Percentiles rank a stretch among this genome's conserved stretches.
These are phyloP conservation scores for Darevskia mixta DNA, from an alignment of 2,797 vertebrate species.

Conservation along the genomic window DNA sequence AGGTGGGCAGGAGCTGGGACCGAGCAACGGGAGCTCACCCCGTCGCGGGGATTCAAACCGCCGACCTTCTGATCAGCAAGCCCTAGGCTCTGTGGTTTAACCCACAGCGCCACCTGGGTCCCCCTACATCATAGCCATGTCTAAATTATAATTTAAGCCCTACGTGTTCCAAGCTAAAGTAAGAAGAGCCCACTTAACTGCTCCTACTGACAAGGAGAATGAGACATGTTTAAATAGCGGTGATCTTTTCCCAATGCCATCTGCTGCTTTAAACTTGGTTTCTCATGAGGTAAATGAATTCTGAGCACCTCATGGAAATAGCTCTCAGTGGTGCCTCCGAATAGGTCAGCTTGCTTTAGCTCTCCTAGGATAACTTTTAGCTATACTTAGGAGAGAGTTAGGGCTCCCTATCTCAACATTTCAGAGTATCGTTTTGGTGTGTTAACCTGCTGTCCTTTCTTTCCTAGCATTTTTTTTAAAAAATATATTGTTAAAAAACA, in stretches of 20 bases:
- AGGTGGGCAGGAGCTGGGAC: no score
- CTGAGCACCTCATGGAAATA: conserved; percentile 45
- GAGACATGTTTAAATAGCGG: background rate
- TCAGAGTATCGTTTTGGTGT: conserved; percentile 64
- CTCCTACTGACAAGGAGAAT: background rate
- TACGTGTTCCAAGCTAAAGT: background rate
- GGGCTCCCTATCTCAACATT: conserved; percentile 50
- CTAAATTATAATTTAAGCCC: no score
- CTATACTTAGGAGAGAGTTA: conserved; percentile 58
- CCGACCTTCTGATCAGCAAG: no score
- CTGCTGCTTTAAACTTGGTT: conserved; percentile 12
- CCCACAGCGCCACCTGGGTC: no score
- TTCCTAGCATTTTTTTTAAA: conserved; percentile 12
- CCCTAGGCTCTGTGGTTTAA: no score
- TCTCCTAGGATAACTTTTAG: conserved; percentile 47
- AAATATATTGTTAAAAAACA: background rate
- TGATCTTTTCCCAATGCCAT: background rate
- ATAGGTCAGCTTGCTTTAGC: conserved; percentile 17
- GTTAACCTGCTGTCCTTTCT: conserved; percentile 36
- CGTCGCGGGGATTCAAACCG: no score
- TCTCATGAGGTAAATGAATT: conserved; percentile 38
- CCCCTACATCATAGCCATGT: background rate
- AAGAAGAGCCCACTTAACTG: background rate
- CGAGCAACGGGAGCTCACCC: no score
- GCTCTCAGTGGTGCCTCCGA: background rate